These are phyloP conservation scores for Leistus spinibarbis DNA, from an alignment of 2,888 invertebrate species.

Conservation along the genomic window DNA sequence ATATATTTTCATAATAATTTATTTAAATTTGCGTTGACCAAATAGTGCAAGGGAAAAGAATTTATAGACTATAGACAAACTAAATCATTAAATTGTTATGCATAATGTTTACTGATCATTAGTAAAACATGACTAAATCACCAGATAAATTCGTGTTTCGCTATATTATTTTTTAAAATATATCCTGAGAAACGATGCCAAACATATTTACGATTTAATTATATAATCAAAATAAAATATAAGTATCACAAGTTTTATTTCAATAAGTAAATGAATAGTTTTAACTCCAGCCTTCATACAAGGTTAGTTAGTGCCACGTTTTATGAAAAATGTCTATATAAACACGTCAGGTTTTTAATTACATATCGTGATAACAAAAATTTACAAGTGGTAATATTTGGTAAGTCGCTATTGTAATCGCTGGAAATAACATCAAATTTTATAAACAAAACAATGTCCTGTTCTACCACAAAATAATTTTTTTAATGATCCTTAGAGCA, in stretches of 20 bases:
- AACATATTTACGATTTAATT: slow-evolving; percentile 37
- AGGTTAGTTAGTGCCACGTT: slow-evolving; percentile 28
- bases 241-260: slow-evolving; percentile 39
- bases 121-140: background rate
- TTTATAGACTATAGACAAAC: too few species aligned
- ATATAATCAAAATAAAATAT: slow-evolving; percentile 39
- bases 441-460: background rate
- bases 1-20: too few species aligned
- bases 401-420: slow-evolving; percentile 16
- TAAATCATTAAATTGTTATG: background rate
- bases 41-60: too few species aligned
- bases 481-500: background rate
- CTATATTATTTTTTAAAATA: slow-evolving; percentile 10
- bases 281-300: slow-evolving; percentile 32
- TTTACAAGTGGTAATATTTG: slow-evolving; percentile 26
- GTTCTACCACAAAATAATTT: background rate
- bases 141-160: background rate
- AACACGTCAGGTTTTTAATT: slow-evolving; percentile 20
- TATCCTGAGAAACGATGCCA: slow-evolving; percentile 37
- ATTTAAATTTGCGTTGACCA: too few species aligned
- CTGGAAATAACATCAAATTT: slow-evolving; percentile 4
- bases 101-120: background rate
- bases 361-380: slow-evolving; percentile 21
- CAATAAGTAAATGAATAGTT: slow-evolving; percentile 37
- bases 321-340: slow-evolving; percentile 25